These are phyloP conservation scores for Oryctes rhinoceros DNA, from an alignment of 1,140 invertebrate species.

Conservation along the genomic window DNA sequence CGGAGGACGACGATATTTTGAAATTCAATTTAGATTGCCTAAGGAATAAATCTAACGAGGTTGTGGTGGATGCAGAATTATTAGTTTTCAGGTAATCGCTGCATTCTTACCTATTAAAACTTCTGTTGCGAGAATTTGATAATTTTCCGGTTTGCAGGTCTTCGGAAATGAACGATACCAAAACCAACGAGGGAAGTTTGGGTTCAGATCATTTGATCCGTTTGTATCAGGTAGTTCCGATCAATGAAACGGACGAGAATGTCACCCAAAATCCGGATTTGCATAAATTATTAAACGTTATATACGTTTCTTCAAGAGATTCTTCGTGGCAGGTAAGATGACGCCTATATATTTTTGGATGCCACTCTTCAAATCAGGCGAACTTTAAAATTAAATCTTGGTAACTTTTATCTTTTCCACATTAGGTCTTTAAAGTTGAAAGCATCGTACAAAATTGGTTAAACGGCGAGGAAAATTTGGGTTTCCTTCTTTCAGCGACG, in stretches of 20 bases:
- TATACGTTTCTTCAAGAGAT: slow-evolving; percentile 54
- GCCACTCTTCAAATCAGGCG: no score
- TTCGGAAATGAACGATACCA: slow-evolving; percentile 49
- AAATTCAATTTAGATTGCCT: slow-evolving; percentile 52
- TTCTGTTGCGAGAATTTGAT: neutral
- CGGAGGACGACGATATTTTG: slow-evolving; percentile 43
- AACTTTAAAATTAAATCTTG: no score
- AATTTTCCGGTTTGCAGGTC: slow-evolving; percentile 42
- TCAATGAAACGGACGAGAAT: slow-evolving; percentile 28
- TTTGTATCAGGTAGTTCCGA: slow-evolving; percentile 13
- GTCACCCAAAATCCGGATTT: slow-evolving; percentile 51
- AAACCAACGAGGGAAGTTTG: slow-evolving; percentile 39
- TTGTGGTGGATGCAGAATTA: slow-evolving; percentile 51
- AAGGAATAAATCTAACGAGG: slow-evolving; percentile 43
- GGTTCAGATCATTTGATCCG: slow-evolving; percentile 22
- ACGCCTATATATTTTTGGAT: no score
- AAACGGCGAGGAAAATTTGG: slow-evolving; percentile 52
- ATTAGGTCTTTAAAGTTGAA: slow-evolving; percentile 56
- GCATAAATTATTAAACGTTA: slow-evolving; percentile 56
- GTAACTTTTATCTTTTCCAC: no score
- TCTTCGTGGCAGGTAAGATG: slow-evolving; percentile 54
- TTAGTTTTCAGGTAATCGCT: slow-evolving; percentile 52
- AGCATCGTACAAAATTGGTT: slow-evolving; percentile 55
- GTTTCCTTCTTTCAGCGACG: slow-evolving; percentile 51
- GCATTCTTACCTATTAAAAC: neutral